Evolutionary conservation across 2,797 vertebrate genomes (phyloP).

Genomic region (Ibycter americanus): DNA sequence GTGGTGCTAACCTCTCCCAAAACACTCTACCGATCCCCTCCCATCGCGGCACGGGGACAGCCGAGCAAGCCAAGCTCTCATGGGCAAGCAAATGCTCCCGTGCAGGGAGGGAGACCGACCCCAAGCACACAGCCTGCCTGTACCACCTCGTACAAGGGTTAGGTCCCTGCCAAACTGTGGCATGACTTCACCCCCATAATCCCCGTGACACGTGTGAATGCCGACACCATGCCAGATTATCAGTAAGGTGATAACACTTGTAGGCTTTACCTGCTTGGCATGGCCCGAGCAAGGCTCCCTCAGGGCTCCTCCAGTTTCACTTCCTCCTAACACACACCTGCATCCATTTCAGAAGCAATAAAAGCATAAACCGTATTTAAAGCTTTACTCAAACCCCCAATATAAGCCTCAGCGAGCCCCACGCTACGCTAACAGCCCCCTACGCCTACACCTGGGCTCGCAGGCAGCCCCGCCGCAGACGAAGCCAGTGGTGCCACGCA

Average conservation of each 20-base stretch:
- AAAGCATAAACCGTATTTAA: slow-evolving; percentile 21
- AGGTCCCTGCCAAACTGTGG: not conserved
- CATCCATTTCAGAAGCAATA: slow-evolving; percentile 47
- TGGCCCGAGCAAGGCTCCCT: slow-evolving; percentile 32
- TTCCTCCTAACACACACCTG: slow-evolving; percentile 63
- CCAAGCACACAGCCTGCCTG: not conserved
- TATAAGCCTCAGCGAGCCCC: not conserved
- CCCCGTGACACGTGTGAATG: not conserved
- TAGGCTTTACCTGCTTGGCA: slow-evolving; percentile 53
- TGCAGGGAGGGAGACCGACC: rapidly evolving
- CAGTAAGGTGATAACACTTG: not conserved
- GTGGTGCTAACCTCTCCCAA: rapidly evolving
- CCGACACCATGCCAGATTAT: not conserved
- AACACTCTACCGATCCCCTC: not conserved
- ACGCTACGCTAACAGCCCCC: rapidly evolving
- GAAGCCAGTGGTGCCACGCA: not conserved
- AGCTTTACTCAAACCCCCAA: not conserved
- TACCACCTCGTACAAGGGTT: not conserved
- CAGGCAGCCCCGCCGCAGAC: rapidly evolving
- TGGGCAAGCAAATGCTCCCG: rapidly evolving
- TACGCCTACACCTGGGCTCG: not conserved
- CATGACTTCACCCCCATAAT: not conserved
- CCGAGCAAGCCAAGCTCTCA: not conserved
- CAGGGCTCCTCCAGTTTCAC: slow-evolving; percentile 7
- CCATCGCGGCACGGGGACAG: rapidly evolving